A percentile compares a stretch with the other conserved stretches of the same genome.
Conservation (phyloP, 2,113 vertebrate genomes). For the Cheilinus undulatus region DNA sequence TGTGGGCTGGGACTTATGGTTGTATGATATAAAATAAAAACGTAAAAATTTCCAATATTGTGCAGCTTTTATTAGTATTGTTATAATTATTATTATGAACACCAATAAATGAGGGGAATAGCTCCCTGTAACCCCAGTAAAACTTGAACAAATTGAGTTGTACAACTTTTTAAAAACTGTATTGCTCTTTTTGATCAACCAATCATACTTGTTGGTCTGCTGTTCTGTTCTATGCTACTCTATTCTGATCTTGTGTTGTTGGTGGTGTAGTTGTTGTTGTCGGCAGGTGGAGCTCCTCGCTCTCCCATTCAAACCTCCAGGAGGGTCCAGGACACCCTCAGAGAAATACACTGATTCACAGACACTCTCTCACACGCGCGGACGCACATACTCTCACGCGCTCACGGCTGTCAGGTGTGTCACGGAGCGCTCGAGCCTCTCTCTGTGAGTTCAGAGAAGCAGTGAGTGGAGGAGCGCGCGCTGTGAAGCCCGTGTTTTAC, state of each 20-base stretch:
- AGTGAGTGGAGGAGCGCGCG: conserved; percentile 23
- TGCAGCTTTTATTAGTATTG: too few species aligned
- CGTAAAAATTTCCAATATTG: too few species aligned
- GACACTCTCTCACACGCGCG: background rate
- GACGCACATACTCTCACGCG: conserved; percentile 8
- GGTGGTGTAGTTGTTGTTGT: conserved; percentile 18
- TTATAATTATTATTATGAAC: too few species aligned
- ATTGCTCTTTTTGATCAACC: too few species aligned
- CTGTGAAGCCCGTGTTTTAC: background rate
- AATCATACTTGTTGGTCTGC: too few species aligned
- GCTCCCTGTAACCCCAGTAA: too few species aligned
- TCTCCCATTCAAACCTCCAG: conserved; percentile 36
- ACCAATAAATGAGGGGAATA: too few species aligned
- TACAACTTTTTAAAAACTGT: too few species aligned
- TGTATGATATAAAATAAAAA: too few species aligned
- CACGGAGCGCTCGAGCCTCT: conserved; percentile 47
- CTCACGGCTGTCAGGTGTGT: conserved; percentile 50
- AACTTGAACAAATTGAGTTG: too few species aligned
- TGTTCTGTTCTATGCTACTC: background rate
- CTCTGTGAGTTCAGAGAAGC: conserved; percentile 34
- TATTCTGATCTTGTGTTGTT: background rate
- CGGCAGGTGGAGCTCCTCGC: conserved; percentile 69
- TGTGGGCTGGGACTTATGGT: too few species aligned
- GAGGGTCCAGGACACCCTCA: conserved; percentile 54
- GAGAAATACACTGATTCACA: conserved; percentile 4